Percentiles rank a stretch among this genome's conserved stretches.
These are phyloP conservation scores for Pheosia tremula DNA, from an alignment of 2,888 invertebrate species.

Conservation along the genomic window DNA sequence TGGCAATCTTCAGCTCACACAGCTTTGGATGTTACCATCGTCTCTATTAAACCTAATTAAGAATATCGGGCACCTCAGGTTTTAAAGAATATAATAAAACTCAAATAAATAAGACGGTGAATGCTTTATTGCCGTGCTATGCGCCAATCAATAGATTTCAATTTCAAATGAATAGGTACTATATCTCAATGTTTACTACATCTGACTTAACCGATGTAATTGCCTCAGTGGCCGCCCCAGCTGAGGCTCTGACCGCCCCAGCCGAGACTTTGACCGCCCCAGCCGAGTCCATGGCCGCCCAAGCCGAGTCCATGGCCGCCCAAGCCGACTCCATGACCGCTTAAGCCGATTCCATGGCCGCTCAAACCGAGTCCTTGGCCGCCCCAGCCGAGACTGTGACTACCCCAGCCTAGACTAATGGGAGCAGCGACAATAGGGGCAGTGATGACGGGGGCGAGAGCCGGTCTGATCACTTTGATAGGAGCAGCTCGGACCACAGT, in stretches of 20 bases:
- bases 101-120: slow-evolving; percentile 19
- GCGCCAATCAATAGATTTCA: slow-evolving; percentile 16
- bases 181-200: slow-evolving; percentile 19
- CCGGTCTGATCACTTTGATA: slow-evolving; percentile 62
- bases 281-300: slow-evolving; percentile 14
- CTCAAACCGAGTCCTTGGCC: slow-evolving; percentile 21
- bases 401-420: slow-evolving; percentile 30
- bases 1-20: too few relatives aligned
- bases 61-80: neutral
- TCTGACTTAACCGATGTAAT: slow-evolving; percentile 23
- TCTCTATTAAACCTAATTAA: too few relatives aligned
- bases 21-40: too few relatives aligned
- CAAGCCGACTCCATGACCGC: slow-evolving; percentile 10
- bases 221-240: slow-evolving; percentile 11
- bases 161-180: slow-evolving; percentile 14
- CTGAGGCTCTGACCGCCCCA: slow-evolving; percentile 22
- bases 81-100: slow-evolving; percentile 5
- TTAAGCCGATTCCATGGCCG: slow-evolving; percentile 13
- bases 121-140: slow-evolving; percentile 36
- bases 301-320: slow-evolving; percentile 12
- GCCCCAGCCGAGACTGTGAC: slow-evolving; percentile 13
- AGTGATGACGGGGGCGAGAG: slow-evolving; percentile 44
- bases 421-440: slow-evolving; percentile 57
- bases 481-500: slow-evolving; percentile 67
- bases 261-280: slow-evolving; percentile 20